Evolutionary conservation across 2,113 vertebrate genomes (phyloP).

Genomic region (Oncorhynchus mykiss): DNA sequence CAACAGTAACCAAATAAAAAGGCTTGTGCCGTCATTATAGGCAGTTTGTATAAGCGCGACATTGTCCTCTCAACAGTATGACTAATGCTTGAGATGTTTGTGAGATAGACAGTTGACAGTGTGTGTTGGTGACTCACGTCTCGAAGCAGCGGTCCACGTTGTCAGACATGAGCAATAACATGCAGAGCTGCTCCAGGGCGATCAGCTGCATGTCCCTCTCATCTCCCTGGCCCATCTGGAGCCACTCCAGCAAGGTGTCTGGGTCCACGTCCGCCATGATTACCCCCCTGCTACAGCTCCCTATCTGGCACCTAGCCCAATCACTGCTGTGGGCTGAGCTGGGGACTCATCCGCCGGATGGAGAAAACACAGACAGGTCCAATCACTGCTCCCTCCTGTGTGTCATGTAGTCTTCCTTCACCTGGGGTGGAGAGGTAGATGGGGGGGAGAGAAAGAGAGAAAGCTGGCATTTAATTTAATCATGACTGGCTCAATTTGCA

Average conservation of each 20-base stretch:
- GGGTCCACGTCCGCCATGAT: constrained; percentile 98
- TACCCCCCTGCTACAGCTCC: constrained; percentile 55
- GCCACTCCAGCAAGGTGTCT: constrained; percentile 97
- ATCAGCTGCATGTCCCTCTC: constrained; percentile 99
- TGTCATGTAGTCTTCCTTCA: constrained; percentile 52
- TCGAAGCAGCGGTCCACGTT: constrained; percentile 99
- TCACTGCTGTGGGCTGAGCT: constrained; percentile 67
- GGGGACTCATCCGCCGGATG: constrained; percentile 65
- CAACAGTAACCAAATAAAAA: neutral
- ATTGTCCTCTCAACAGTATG: neutral
- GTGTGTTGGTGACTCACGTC: constrained; percentile 84
- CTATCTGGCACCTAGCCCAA: constrained; percentile 64
- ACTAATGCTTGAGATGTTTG: neutral
- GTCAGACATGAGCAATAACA: constrained; percentile 99
- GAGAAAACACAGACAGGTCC: constrained; percentile 12
- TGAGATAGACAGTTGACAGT: neutral
- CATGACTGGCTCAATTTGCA: no score
- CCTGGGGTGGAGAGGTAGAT: constrained; percentile 21
- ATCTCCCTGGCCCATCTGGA: constrained; percentile 99
- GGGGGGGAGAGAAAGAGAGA: no score
- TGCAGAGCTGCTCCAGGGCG: constrained; percentile 97
- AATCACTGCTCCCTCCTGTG: constrained; percentile 41
- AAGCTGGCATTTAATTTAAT: no score
- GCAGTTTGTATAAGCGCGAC: neutral
- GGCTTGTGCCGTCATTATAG: neutral